A percentile compares a stretch with the other conserved stretches of the same genome.
phyloP scores from a whole-genome alignment of 2,797 vertebrate species.

The Crypturellus tataupa region DNA sequence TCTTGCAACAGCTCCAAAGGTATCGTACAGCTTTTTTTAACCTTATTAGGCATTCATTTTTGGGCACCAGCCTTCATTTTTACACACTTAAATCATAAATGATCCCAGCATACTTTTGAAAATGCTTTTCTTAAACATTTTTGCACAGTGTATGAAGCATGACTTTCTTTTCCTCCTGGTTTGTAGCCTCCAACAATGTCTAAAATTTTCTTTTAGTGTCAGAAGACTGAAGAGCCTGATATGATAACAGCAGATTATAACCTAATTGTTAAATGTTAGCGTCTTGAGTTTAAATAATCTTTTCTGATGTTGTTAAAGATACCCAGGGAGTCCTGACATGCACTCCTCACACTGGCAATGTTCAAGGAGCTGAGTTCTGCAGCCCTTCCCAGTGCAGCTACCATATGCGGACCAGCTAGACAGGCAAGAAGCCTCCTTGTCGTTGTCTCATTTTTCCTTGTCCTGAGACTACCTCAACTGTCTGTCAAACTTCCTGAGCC shows the following conservation, averaged over 20 bases:
- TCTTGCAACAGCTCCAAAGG: neutral
- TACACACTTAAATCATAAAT: neutral
- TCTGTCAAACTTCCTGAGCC: neutral
- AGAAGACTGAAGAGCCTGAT: slow-evolving; percentile 28
- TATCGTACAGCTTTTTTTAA: neutral
- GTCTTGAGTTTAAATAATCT: slow-evolving; percentile 47
- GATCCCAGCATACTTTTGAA: neutral
- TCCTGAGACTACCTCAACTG: neutral
- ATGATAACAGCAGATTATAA: slow-evolving; percentile 42
- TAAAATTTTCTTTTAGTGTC: neutral
- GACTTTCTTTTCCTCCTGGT: fast-evolving
- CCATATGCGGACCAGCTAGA: slow-evolving; percentile 20
- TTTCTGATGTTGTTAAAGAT: slow-evolving; percentile 45
- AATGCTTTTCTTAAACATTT: neutral
- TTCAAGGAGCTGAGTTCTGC: slow-evolving; percentile 42
- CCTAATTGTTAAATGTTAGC: slow-evolving; percentile 34
- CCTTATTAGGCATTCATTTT: neutral
- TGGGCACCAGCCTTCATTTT: neutral
- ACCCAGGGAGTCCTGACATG: neutral
- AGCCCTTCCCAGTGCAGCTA: neutral
- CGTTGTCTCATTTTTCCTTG: slow-evolving; percentile 37
- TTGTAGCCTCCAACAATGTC: neutral
- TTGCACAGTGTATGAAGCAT: neutral
- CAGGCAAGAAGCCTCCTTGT: slow-evolving; percentile 29
- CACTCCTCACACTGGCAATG: neutral